A percentile compares a stretch with the other conserved stretches of the same genome.
phyloP scores from a whole-genome alignment of 2,888 invertebrate species.

The Reticulitermes lucifugus region DNA sequence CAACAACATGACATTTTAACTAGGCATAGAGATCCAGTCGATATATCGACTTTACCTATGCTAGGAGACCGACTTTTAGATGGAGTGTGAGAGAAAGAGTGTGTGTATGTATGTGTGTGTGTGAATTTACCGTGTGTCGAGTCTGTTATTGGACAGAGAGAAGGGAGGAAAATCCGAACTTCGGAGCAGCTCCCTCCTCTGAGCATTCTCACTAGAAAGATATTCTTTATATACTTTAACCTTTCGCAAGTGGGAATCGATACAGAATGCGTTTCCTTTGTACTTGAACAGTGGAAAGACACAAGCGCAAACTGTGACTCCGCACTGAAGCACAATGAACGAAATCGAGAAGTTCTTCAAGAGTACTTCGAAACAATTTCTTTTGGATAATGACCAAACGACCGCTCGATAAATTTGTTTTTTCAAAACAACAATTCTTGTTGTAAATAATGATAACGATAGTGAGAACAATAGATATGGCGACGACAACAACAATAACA shows the following conservation, averaged over 20 bases:
- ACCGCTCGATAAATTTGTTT: too few relatives aligned
- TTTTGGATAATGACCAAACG: too few relatives aligned
- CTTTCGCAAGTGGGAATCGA: conserved; percentile 16
- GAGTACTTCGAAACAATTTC: too few relatives aligned
- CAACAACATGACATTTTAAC: background rate
- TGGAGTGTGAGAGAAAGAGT: background rate
- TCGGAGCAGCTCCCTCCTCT: background rate
- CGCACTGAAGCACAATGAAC: background rate
- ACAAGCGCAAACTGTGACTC: background rate
- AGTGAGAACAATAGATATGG: too few relatives aligned
- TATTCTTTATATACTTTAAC: conserved; percentile 18
- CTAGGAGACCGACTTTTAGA: background rate
- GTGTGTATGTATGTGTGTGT: background rate
- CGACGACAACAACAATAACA: too few relatives aligned
- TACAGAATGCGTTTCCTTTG: conserved; percentile 26
- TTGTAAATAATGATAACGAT: too few relatives aligned
- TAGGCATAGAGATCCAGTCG: background rate
- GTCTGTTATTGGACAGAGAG: background rate
- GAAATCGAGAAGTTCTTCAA: background rate
- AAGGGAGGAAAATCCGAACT: conserved; percentile 1
- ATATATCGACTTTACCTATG: background rate
- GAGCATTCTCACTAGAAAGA: conserved; percentile 11
- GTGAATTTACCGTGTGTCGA: conserved; percentile 19
- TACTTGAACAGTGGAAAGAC: background rate
- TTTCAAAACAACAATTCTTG: too few relatives aligned